phyloP scores from a whole-genome alignment of 2,113 vertebrate species.

The Formicarius rufipectus region DNA sequence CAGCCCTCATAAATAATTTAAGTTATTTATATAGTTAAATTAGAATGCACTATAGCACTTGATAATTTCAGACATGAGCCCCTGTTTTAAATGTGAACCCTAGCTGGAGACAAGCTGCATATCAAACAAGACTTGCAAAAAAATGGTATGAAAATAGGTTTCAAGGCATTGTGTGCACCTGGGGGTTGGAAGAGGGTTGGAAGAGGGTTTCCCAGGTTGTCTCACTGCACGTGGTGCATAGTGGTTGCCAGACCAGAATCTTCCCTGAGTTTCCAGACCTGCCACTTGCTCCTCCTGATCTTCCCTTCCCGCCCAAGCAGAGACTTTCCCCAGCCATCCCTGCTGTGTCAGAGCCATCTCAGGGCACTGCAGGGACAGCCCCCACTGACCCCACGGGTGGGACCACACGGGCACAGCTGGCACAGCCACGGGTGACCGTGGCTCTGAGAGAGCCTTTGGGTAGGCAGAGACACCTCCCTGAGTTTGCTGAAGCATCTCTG shows the following conservation, averaged over 20 bases:
- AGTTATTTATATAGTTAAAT: slow-evolving; percentile 47
- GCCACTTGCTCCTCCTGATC: neutral
- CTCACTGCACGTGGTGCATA: neutral
- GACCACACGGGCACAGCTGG: neutral
- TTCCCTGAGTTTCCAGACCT: neutral
- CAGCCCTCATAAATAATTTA: slow-evolving; percentile 24
- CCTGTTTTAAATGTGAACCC: neutral
- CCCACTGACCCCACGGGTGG: accelerated
- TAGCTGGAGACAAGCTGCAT: neutral
- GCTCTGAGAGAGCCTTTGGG: neutral
- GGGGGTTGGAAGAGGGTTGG: neutral
- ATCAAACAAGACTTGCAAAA: neutral
- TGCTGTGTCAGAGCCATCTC: neutral
- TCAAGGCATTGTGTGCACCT: neutral
- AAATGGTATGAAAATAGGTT: neutral
- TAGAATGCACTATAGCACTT: slow-evolving; percentile 2
- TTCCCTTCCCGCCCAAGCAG: neutral
- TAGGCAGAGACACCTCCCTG: neutral
- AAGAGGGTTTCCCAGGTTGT: neutral
- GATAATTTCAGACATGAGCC: slow-evolving; percentile 7
- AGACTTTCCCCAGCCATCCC: neutral
- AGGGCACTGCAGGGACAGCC: neutral
- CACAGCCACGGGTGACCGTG: neutral
- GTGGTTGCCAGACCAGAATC: neutral
- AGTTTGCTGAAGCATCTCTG: neutral